phyloP scores from a whole-genome alignment of 2,113 vertebrate genomes.

The Coregonus clupeaformis region DNA sequence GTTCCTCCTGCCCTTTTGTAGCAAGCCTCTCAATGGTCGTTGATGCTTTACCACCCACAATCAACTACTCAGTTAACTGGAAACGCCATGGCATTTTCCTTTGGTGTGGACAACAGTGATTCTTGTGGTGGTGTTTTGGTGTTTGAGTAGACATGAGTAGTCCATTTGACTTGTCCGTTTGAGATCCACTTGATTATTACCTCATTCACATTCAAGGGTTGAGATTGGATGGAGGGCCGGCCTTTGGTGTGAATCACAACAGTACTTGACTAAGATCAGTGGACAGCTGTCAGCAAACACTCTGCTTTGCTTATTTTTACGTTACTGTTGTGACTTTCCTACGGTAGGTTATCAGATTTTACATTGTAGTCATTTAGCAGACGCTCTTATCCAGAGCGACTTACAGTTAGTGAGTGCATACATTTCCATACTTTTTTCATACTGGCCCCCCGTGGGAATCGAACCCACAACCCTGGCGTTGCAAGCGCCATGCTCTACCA shows the following conservation, averaged over 20 bases:
- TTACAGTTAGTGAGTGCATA: too few species aligned
- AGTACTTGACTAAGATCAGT: background rate
- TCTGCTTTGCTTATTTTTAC: background rate
- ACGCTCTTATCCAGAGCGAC: too few species aligned
- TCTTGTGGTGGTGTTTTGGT: background rate
- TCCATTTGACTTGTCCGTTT: background rate
- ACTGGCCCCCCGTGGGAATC: too few species aligned
- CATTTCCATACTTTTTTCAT: too few species aligned
- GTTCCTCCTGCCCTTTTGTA: background rate
- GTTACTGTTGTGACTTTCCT: background rate
- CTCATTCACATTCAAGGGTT: background rate
- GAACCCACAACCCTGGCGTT: too few species aligned
- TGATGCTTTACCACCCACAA: constrained; percentile 13
- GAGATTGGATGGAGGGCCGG: background rate
- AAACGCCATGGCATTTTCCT: background rate
- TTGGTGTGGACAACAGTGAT: background rate
- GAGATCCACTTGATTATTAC: background rate
- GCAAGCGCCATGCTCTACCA: too few species aligned
- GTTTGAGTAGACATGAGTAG: background rate
- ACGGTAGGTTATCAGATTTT: background rate
- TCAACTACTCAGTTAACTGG: background rate
- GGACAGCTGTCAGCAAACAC: background rate
- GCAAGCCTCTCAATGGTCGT: constrained; percentile 17
- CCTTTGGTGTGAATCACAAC: background rate
- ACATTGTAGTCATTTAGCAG: too few species aligned